Base-by-base conservation (phyloP, 1,140 invertebrate species). In the Drosophila kikkawai region DNA sequence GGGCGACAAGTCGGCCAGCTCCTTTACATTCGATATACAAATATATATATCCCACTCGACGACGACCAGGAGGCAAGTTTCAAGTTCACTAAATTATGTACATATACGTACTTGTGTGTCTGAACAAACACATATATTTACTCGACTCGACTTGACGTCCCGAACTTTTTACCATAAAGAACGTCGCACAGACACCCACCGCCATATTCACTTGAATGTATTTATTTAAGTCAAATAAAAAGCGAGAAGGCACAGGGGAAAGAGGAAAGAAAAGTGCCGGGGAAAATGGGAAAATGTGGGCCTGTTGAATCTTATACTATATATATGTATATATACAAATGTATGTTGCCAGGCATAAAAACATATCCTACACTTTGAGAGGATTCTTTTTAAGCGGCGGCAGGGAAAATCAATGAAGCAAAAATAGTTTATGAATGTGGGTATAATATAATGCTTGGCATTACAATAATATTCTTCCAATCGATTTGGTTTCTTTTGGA, bases 11-110 rank as follows among this genome's bases (percentile, higher is more conserved):
- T 55, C 34, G 71, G 68, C 67, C 73, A 81, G 64, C 74, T 79
- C 53, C 71, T 81, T 79, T 70, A 75, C 76, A 84, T 84, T 73
- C 78, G 63, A 87, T 80, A 81, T 86, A 81, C 65, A 77, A 78
- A 68, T 82, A 79, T 56, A 70, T 76, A 63, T 78, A 77, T 69
- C 50, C 42, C 66, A 26, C 22, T 56, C 53, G 53, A 69, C 58
- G 51, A 70, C 59, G 66, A 44, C 29, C 42, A 58, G 71, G 68
- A 58, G 53, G 66, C 65, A 80, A 88, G 77, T 83, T 88, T 87
- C 83, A 87, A 87, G 83, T 87, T 87, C 84, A 87, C 83, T 87
- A 87, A 87, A 88, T 87, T 88, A 87, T 87, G 80, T 87, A 87
- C 80, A 78, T 68, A 78, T 68, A 82, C 63, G 65, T 59, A 79